Evolutionary conservation across 2,113 vertebrate genomes (phyloP), one percentile per base, ranked within the genome.

Genomic region (Cisticola juncidis): DNA sequence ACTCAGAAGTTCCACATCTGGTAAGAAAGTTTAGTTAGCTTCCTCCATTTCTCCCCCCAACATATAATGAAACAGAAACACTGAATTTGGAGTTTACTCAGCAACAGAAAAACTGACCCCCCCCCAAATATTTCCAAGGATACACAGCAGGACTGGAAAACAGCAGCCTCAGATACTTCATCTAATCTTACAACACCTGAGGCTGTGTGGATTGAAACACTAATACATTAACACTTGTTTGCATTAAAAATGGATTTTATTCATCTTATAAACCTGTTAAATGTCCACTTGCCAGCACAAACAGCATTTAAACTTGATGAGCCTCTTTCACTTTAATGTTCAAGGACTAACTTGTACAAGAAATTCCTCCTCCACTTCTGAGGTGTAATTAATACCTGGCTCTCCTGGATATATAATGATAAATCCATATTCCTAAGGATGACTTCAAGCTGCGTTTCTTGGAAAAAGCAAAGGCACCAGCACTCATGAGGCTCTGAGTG

Each of bases 21-120:
- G 14, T 33, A 47, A 45, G 12, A 35, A 93, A 48, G 45, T 54
- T 23, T 12, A 17, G 11, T 13, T 56, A 23, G 6, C 5, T 33
- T 44, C 16, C 12, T 4, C 29, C 8, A 5, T 9, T 12, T 24
- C 19, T 1, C 11, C 8, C 2, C 22, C 16, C 44, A 35, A 19
- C 24, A 73, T 3, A 17, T 9, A 14, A 15, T 13, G 11, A 60
- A 82, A 57, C 16, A 66, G 20, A 79, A 82, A 65, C 38, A 24
- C 22, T 71, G 22, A 18, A 20, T 48, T 22, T 48, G 21, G 45
- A 12, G 24, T 35, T 84, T 44, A 65, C 19, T 21, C 50, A 72
- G 58, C 48, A 80, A 50, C 22, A 68, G 14, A 13, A 62, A 92
- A 87, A 64, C 22, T 15, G 54, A n/a, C 14, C 8, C 19, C 20